phyloP scores from a whole-genome alignment of 2,113 vertebrate species.

The Cyrtonyx montezumae region DNA sequence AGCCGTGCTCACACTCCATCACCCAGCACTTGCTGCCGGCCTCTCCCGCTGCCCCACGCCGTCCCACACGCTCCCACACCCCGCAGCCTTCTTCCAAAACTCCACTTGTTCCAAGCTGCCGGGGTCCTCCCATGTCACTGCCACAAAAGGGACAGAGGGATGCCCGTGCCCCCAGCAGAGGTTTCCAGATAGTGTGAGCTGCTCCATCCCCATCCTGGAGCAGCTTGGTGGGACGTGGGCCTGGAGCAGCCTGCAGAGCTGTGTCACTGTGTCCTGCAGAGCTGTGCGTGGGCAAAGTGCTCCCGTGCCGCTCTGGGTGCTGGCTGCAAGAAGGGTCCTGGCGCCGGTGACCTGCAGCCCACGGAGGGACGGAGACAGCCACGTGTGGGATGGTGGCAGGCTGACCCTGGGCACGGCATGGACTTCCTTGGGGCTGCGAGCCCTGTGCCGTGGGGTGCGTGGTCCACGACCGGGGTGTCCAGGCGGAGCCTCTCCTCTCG shows the following conservation, averaged over 20 bases:
- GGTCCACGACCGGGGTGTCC: not conserved
- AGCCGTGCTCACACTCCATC: not conserved
- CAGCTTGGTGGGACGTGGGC: not conserved
- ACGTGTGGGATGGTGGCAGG: not conserved
- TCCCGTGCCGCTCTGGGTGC: rapidly evolving
- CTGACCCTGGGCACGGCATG: not conserved
- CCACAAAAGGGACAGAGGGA: not conserved
- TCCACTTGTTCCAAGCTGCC: not conserved
- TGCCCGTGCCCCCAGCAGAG: not conserved
- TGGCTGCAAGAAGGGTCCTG: not conserved
- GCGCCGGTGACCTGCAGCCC: not conserved
- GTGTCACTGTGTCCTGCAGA: not conserved
- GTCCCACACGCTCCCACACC: not conserved
- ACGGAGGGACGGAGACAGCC: rapidly evolving
- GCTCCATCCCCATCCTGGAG: not conserved
- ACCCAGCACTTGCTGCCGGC: not conserved
- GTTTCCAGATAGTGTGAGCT: rapidly evolving
- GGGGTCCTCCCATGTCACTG: not conserved
- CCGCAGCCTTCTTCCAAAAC: not conserved
- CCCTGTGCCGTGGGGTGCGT: not conserved
- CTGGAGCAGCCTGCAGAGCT: not conserved
- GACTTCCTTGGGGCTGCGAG: not conserved
- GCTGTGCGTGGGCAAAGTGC: rapidly evolving
- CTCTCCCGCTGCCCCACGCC: not conserved
- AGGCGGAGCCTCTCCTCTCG: not conserved